phyloP scores from a whole-genome alignment of 2,888 invertebrate genomes.

The Sinodicranocentrus sp. region DNA sequence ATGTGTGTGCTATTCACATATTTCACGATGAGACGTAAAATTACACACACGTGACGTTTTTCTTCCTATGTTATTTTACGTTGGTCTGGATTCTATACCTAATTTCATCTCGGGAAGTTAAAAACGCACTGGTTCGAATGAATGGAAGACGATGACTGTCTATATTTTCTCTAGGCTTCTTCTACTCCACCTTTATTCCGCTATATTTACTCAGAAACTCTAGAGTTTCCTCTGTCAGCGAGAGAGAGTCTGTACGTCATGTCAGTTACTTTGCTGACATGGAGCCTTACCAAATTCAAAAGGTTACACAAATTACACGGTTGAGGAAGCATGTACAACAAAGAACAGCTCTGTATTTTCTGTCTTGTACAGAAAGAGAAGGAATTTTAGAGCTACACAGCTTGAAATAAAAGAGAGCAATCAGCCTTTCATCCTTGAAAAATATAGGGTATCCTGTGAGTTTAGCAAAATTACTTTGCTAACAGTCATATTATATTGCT shows the following conservation, averaged over 20 bases:
- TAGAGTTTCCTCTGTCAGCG: not conserved
- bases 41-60: too few relatives aligned
- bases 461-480: too few relatives aligned
- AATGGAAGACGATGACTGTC: slow-evolving; percentile 8
- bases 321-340: not conserved
- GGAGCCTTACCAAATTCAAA: not conserved
- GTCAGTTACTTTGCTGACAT: slow-evolving; percentile 6
- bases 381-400: not conserved
- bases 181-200: slow-evolving; percentile 11
- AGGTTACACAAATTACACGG: slow-evolving; percentile 19
- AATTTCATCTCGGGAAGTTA: too few relatives aligned
- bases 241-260: too few relatives aligned
- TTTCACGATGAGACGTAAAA: too few relatives aligned
- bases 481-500: too few relatives aligned
- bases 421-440: not conserved
- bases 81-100: too few relatives aligned
- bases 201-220: not conserved
- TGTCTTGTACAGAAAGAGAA: too few relatives aligned
- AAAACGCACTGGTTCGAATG: not conserved
- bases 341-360: too few relatives aligned
- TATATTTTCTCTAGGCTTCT: not conserved
- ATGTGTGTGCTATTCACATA: too few relatives aligned
- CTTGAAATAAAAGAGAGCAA: not conserved
- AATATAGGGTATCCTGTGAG: not conserved
- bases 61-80: too few relatives aligned